Percentiles rank a stretch among this genome's conserved stretches.
phyloP scores from a whole-genome alignment of 2,888 invertebrate genomes.

The Amphipoea oculea region DNA sequence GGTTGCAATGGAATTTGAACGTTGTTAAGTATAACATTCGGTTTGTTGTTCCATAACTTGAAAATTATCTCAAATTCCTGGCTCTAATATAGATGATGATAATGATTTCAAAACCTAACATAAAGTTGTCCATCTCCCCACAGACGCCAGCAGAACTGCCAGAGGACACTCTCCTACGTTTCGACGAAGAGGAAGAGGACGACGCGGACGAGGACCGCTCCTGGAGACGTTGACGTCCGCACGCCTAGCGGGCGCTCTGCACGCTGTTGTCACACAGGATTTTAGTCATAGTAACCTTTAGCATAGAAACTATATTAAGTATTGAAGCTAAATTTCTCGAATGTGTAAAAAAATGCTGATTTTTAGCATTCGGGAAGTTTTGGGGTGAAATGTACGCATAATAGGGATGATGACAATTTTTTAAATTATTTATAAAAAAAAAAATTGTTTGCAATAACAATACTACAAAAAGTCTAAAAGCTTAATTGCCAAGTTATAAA shows the following conservation, averaged over 20 bases:
- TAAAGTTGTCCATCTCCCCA: background rate
- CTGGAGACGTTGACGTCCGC: constrained; percentile 95
- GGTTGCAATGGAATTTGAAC: no score
- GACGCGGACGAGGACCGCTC: constrained; percentile 95
- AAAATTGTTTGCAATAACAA: no score
- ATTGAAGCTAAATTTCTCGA: background rate
- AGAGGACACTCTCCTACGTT: constrained; percentile 93
- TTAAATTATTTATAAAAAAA: background rate
- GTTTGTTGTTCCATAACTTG: no score
- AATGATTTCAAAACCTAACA: background rate
- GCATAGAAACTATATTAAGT: background rate
- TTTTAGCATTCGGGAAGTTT: background rate
- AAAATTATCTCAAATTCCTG: no score
- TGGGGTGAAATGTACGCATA: background rate
- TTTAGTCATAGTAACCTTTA: constrained; percentile 1
- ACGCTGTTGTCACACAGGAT: constrained; percentile 7
- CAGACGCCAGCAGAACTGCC: constrained; percentile 85
- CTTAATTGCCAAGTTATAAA: background rate
- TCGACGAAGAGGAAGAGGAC: constrained; percentile 97
- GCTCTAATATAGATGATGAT: no score
- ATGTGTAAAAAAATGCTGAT: background rate
- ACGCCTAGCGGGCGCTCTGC: constrained; percentile 13
- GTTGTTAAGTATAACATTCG: no score
- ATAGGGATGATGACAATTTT: background rate
- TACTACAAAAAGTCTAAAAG: background rate